Evolutionary conservation across 2,888 invertebrate genomes (phyloP), one percentile per base, ranked within the genome.

Genomic region (Stenodera caucasica): DNA sequence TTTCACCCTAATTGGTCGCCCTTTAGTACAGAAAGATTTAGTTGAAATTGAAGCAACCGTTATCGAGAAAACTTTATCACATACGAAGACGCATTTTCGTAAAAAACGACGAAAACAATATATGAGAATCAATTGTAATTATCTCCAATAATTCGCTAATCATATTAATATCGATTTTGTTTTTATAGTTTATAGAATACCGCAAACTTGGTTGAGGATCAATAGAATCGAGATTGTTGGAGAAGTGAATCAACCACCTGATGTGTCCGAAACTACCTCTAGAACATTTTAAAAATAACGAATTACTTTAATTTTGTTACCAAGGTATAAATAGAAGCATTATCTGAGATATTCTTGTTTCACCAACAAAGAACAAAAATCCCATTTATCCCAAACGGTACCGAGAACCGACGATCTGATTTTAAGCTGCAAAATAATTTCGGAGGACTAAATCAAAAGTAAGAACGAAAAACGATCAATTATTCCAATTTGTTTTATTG

Each of bases 1-100:
- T 75, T 95, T 95, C 69, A 90, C 92, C 0, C 79, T 96, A 0
- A 83, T 94, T 64, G 95, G 96, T 8, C 81, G 89, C 40, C 95
- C 95, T 0, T 70, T 94, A 9, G 83, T 96, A 1, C 89, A 91
- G 71, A 82, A 85, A 14, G 90, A 89, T 12, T 78, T 92, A 50
- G 90, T 92, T 0, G 82, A 85, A 67, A 85, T 96, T 0, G 87
- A 89, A 61, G 95, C 92, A 0, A 94, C 93, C 18, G 84, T 94
- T 0, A 88, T 94, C 53, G 93, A 94, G 58, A 94, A 94, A 78
- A 90, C 90, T 0, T 80, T 94, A 11, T 90, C 91, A 0, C 90
- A 92, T 73, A 92, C 91, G 1, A 89, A 89, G 78, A 89, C 90
- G 29, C 85, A 88, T 73, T 93, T 92, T 72, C 86, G 86, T 63